A percentile compares a stretch with the other conserved stretches of the same genome.
Conservation (phyloP, 2,113 vertebrate genomes). For the Gallinago media region DNA sequence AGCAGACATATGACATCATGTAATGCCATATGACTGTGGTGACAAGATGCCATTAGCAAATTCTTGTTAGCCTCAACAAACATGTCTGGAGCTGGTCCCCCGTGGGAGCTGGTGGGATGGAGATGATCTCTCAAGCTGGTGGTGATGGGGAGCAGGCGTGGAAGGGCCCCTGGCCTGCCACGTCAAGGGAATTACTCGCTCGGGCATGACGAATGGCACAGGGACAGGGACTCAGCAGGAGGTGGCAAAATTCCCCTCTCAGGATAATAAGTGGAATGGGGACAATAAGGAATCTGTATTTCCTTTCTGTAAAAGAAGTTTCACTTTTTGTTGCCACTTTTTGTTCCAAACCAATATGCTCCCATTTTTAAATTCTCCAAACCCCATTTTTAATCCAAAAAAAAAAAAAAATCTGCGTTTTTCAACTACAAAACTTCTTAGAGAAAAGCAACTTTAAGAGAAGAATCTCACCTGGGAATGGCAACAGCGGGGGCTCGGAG, state of each 20-base stretch:
- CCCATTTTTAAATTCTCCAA: background rate
- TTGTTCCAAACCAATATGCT: background rate
- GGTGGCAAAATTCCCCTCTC: background rate
- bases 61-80: background rate
- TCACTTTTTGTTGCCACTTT: rapidly evolving
- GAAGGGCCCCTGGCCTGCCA: background rate
- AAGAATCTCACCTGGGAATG: conserved; percentile 74
- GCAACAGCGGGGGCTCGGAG: background rate
- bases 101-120: background rate
- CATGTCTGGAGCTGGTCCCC: rapidly evolving
- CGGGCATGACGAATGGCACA: rapidly evolving
- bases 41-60: background rate
- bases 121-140: background rate
- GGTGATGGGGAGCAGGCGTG: rapidly evolving
- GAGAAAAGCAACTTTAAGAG: background rate
- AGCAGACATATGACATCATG: rapidly evolving
- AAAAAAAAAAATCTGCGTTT: background rate
- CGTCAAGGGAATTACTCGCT: background rate
- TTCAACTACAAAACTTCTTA: background rate
- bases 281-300: background rate
- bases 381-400: too few relatives aligned
- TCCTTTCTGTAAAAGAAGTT: background rate
- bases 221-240: background rate
- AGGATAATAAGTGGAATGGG: rapidly evolving
- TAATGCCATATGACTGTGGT: background rate